These are phyloP conservation scores for Pagetopsis macropterus DNA, from an alignment of 2,797 vertebrate genomes.

Conservation along the genomic window DNA sequence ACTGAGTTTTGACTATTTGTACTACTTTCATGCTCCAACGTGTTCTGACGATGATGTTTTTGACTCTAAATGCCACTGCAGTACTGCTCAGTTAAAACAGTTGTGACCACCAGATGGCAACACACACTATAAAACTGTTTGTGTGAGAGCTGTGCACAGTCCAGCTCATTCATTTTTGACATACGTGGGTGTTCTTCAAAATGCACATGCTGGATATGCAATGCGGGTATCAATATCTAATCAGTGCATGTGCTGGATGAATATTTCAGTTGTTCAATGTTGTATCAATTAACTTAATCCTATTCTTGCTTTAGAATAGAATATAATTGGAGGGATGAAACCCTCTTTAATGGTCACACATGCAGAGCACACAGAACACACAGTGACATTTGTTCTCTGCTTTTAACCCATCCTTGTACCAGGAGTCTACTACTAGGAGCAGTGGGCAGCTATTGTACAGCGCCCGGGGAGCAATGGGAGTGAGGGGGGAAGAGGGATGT, in stretches of 20 bases:
- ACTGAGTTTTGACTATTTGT: neutral
- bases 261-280: neutral
- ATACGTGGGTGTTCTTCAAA: neutral
- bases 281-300: neutral
- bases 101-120: constrained; percentile 71
- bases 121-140: constrained; percentile 36
- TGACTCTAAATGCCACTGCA: constrained; percentile 57
- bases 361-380: too few species aligned
- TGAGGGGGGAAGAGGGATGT: too few species aligned
- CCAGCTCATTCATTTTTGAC: constrained; percentile 18
- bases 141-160: neutral
- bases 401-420: too few species aligned
- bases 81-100: constrained; percentile 5
- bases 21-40: neutral
- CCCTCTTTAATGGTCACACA: too few species aligned
- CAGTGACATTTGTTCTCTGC: too few species aligned
- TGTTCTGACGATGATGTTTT: constrained; percentile 4
- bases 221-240: neutral
- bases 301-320: neutral
- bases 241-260: neutral
- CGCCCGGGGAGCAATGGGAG: too few species aligned
- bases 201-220: neutral
- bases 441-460: too few species aligned
- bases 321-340: too few species aligned
- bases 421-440: too few species aligned